Base-by-base conservation (phyloP, 2,888 invertebrate species). In the Noctua fimbriata region DNA sequence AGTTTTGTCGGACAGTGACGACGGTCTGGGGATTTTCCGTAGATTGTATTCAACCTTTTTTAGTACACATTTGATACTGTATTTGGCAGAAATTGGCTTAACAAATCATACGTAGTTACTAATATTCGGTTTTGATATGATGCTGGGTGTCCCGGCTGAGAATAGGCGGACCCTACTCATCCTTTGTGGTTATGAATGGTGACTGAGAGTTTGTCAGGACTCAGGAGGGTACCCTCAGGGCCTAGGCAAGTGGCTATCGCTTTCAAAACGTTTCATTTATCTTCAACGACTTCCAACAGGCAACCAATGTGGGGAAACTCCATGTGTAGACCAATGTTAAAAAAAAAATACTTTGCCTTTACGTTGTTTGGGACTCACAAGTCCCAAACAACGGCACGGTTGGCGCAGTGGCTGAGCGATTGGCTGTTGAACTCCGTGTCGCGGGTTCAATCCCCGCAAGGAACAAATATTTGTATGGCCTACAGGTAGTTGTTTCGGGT, bases 1-100 rank as follows among this genome's bases (percentile, higher is more conserved):
- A 81, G 75, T 76, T 86, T 79, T 69, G 41, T 41, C 76, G 1
- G 88, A 89, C 88, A 41, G 77, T 89, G 89, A 89, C 78, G 88
- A 88, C 81, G 89, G 89, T 89, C 82, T 28, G 66, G 44, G 72
- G 66, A 78, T 80, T 81, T 82, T 84, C 87, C 80, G 77, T 78
- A 78, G 78, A 87, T 84, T 79, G 65, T 74, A 71, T 71, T 72
- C 58, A 72, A 73, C 67, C 41, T 78, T 86, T 85, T 70, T 69
- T 16, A 69, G 77, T 60, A 66, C 70, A 65, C 65, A 58, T 74
- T 72, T 71, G n/a, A 76, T 73, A 77, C 65, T 69, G 73, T 76
- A 78, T 80, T 78, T 80, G 66, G 47, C 69, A 69, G 65, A 76
- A 79, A 79, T 72, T 63, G 67, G 69, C 69, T 24, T 66, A 72